These are phyloP conservation scores for Hydra vulgaris DNA, from an alignment of 30 jellyfish, hydroid and myxozoan genomes.

Conservation along the genomic window DNA sequence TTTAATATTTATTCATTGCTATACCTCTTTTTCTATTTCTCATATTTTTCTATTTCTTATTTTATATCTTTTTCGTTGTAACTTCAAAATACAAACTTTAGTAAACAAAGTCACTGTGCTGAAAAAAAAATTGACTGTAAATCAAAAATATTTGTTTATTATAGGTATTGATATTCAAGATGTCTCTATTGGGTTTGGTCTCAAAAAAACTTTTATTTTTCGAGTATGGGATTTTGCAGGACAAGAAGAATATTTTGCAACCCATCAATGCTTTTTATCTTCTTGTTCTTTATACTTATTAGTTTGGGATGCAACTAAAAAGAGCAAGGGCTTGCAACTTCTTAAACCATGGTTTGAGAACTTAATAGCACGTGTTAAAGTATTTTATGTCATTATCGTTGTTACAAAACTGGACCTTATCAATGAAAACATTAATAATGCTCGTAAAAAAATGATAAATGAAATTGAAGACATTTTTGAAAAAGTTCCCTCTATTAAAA, in stretches of 20 bases:
- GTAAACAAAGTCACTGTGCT: no score
- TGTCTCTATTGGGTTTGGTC: neutral
- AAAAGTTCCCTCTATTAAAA: neutral
- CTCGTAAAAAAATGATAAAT: constrained; percentile 14
- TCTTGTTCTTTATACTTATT: constrained; percentile 65
- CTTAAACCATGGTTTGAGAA: constrained; percentile 80
- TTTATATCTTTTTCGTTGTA: no score
- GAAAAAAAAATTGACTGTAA: no score
- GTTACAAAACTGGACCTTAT: constrained; percentile 74
- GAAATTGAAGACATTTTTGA: neutral
- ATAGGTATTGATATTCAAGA: constrained; percentile 54
- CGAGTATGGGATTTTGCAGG: constrained; percentile 98
- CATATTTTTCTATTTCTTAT: no score
- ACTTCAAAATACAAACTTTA: no score
- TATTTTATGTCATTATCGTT: constrained; percentile 51
- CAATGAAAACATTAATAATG: constrained; percentile 1
- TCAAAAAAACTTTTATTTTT: constrained; percentile 24
- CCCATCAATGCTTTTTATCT: constrained; percentile 87
- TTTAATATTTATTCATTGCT: no score
- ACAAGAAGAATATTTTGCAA: constrained; percentile 83
- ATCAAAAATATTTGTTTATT: no score
- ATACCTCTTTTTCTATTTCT: no score
- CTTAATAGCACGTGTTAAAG: constrained; percentile 62
- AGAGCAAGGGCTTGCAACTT: constrained; percentile 42
- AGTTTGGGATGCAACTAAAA: constrained; percentile 61